Conservation (phyloP, 2,797 vertebrate genomes). For the Hydrolagus colliei region DNA sequence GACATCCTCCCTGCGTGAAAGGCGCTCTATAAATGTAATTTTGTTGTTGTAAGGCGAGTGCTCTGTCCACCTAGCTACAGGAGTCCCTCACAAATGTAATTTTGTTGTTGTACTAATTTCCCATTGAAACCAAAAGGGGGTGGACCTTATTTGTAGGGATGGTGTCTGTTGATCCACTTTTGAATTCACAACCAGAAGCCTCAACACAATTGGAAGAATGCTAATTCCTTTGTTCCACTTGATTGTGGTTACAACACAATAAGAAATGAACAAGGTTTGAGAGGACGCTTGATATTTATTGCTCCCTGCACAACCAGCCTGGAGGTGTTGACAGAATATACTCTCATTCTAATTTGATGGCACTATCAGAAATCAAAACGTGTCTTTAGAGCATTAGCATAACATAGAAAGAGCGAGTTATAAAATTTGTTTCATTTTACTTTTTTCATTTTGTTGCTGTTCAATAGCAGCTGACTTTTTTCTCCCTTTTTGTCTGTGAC, state of each 20-base stretch:
- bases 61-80: no score
- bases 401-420: background rate
- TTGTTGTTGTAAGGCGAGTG: no score
- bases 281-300: conserved; percentile 29
- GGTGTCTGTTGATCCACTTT: background rate
- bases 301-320: conserved; percentile 32
- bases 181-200: background rate
- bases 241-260: background rate
- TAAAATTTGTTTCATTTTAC: conserved; percentile 19
- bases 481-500: background rate
- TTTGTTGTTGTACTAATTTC: no score
- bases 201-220: background rate
- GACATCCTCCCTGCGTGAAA: no score
- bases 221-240: background rate
- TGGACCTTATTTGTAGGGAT: no score
- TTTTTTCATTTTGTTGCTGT: background rate
- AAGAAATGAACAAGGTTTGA: conserved; percentile 1
- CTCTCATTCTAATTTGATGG: background rate
- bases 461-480: background rate
- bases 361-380: background rate
- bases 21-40: no score
- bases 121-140: no score
- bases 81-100: no score
- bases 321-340: background rate
- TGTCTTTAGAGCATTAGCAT: conserved; percentile 16